A percentile compares a stretch with the other conserved stretches of the same genome.
phyloP scores from a whole-genome alignment of 2,113 vertebrate genomes.

The Potamarius usumacintae region DNA sequence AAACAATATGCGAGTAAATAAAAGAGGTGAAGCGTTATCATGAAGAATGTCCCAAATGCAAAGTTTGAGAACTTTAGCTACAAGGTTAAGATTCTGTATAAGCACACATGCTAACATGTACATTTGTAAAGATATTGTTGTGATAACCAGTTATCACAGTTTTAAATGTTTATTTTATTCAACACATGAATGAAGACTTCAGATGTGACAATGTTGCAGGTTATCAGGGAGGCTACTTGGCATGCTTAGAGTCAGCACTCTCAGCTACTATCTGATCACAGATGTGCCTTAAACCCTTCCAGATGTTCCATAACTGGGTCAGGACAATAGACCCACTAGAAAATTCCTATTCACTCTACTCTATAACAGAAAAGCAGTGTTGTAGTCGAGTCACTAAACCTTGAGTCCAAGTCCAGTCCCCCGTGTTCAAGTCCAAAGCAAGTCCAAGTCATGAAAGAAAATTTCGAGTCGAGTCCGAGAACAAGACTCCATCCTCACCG shows the following conservation, averaged over 20 bases:
- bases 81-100: neutral
- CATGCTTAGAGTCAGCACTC: neutral
- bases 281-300: neutral
- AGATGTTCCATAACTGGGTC: neutral
- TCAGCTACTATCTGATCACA: conserved; percentile 1
- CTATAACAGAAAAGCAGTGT: neutral
- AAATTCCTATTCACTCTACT: neutral
- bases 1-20: neutral
- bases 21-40: neutral
- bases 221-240: neutral
- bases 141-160: neutral
- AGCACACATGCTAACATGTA: neutral
- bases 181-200: neutral
- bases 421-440: no score
- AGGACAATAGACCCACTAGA: neutral
- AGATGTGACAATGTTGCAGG: neutral
- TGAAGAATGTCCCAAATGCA: neutral
- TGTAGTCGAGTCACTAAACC: no score
- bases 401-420: no score
- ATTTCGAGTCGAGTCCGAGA: no score
- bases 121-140: neutral
- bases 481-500: no score
- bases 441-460: no score
- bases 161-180: no score
- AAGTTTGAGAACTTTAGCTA: neutral